Conservation (phyloP, 2,888 invertebrate species). For the Lasioglossum villosulum region DNA sequence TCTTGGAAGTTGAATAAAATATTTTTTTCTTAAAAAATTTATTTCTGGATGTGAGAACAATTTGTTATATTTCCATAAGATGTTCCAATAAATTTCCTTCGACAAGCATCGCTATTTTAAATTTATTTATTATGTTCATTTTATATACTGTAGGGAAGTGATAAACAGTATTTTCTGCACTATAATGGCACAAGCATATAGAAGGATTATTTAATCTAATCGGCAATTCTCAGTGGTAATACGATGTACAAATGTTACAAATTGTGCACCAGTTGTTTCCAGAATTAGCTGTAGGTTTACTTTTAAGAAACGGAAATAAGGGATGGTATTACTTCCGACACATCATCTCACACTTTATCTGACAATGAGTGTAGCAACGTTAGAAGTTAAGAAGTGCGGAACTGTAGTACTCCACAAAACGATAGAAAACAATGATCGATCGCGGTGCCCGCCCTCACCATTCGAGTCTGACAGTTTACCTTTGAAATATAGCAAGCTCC, state of each 20-base stretch:
- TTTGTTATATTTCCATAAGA: not conserved
- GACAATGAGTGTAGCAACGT: not conserved
- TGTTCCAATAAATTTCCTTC: not conserved
- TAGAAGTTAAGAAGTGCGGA: constrained; percentile 24
- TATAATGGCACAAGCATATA: not conserved
- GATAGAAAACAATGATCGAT: constrained; percentile 72
- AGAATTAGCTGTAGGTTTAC: not conserved
- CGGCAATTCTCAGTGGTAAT: not conserved
- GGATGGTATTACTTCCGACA: constrained; percentile 12
- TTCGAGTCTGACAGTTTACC: constrained; percentile 69
- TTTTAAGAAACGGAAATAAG: not conserved
- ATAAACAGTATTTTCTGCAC: not conserved
- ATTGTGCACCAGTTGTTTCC: not conserved
- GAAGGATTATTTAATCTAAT: not conserved
- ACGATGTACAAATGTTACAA: not conserved
- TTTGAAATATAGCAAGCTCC: constrained; percentile 71
- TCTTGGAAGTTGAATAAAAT: not conserved
- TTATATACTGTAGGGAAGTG: accelerated
- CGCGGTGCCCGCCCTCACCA: constrained; percentile 66
- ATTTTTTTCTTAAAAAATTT: not conserved
- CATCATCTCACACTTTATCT: not conserved
- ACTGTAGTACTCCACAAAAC: constrained; percentile 41
- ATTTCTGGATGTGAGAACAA: not conserved
- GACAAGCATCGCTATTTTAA: not conserved
- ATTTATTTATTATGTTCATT: accelerated